Base-by-base conservation (phyloP, 2,888 invertebrate species). In the Gandaritis pyraliata region DNA sequence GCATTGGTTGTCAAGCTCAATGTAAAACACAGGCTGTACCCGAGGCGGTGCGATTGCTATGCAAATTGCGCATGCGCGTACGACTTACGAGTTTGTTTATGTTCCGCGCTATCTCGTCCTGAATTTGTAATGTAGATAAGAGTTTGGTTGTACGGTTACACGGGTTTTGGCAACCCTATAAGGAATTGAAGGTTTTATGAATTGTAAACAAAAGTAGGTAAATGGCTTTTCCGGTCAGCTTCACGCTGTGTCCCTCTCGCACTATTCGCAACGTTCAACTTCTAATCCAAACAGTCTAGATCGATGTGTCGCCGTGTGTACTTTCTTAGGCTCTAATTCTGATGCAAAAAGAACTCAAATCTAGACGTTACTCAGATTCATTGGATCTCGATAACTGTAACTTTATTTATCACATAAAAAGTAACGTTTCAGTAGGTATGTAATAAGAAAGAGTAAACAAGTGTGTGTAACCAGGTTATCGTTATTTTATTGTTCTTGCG, bases 11-110 rank as follows among this genome's bases (percentile, higher is more conserved):
- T 3, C 36, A n/a, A 30, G 16, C 47, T 43, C 10, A 55, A 49
- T 47, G 58, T 58, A 45, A 59, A 52, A 55, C 43, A 56, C 60
- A 53, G 64, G 55, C 55, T 48, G 43, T 45, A 38, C 12, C 55
- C 36, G 50, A 29, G 63, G 54, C 74, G 74, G 74, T 47, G 49
- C 70, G 66, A 71, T 72, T 74, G 72, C 68, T 54, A 74, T 74
- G 74, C 72, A 70, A 74, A 74, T 74, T 59, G 64, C 60, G 68
- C 68, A 65, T 66, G 68, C 68, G 70, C 70, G 62, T 56, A 59
- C 57, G 56, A 69, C 66, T 64, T 62, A 55, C 64, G 66, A 68
- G 66, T 68, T 66, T 59, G 70, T 69, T 68, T 65, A 57, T 64
- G 67, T 58, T 65, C 61, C 43, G 45, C 51, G 51, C 58, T 58